Conservation (phyloP, 30 jellyfish, hydroid and myxozoan species). For the Morbakka virulenta region DNA sequence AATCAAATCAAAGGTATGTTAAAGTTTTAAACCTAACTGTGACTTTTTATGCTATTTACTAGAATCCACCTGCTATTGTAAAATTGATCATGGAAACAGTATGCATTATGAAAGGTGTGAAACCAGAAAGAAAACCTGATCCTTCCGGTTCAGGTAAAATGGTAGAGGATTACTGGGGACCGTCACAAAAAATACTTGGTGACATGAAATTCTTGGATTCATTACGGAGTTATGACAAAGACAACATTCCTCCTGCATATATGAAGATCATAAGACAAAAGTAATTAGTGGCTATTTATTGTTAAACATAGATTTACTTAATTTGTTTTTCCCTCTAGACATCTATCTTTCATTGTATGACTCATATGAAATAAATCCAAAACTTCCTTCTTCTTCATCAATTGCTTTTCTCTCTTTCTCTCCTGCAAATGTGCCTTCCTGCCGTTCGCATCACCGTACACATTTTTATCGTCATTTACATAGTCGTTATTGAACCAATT, state of each 20-base stretch:
- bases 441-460: too few relatives aligned
- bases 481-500: too few relatives aligned
- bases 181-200: slow-evolving; percentile 88
- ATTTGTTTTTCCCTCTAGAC: neutral
- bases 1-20: too few relatives aligned
- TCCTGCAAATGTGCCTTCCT: too few relatives aligned
- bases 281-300: slow-evolving; percentile 27
- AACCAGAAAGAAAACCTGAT: slow-evolving; percentile 96
- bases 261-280: slow-evolving; percentile 86
- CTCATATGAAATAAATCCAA: too few relatives aligned
- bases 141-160: slow-evolving; percentile 97
- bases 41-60: too few relatives aligned
- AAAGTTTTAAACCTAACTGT: too few relatives aligned
- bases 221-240: slow-evolving; percentile 84
- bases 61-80: slow-evolving; percentile 96
- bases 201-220: slow-evolving; percentile 87
- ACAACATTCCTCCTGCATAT: slow-evolving; percentile 73
- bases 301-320: neutral
- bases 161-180: slow-evolving; percentile 98
- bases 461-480: too few relatives aligned
- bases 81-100: slow-evolving; percentile 95
- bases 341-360: too few relatives aligned
- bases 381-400: too few relatives aligned
- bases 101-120: slow-evolving; percentile 90
- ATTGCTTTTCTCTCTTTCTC: too few relatives aligned